A percentile compares a stretch with the other conserved stretches of the same genome.
These are phyloP conservation scores for Copidosoma aretas DNA, from an alignment of 2,888 invertebrate genomes.

Conservation along the genomic window DNA sequence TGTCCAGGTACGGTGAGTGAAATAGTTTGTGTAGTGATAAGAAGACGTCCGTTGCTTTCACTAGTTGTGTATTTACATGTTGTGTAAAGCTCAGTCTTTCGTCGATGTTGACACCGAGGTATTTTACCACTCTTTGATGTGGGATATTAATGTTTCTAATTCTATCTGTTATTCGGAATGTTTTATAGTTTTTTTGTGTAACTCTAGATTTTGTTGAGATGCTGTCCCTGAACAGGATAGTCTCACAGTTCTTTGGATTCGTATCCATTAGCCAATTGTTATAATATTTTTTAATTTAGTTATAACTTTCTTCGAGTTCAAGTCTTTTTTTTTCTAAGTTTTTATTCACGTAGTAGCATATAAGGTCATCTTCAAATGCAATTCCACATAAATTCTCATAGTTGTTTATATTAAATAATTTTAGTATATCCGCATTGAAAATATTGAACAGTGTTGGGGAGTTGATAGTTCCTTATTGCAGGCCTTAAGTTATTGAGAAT, in stretches of 20 bases:
- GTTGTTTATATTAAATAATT: conserved; percentile 34
- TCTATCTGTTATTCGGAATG: conserved; percentile 25
- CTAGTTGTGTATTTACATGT: background rate
- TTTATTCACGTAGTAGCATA: conserved; percentile 15
- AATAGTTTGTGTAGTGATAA: too few relatives aligned
- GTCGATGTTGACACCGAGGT: conserved; percentile 30
- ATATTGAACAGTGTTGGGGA: conserved; percentile 41
- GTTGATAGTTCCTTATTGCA: conserved; percentile 41
- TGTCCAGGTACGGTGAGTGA: too few relatives aligned
- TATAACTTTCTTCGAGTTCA: conserved; percentile 21
- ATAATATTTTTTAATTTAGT: conserved; percentile 27
- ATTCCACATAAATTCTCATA: conserved; percentile 3
- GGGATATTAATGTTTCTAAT: background rate
- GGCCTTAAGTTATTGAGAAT: conserved; percentile 27
- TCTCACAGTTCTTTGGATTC: too few relatives aligned
- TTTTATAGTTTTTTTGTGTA: conserved; percentile 3
- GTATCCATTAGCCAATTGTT: too few relatives aligned
- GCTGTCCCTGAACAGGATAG: too few relatives aligned
- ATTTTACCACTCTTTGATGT: conserved; percentile 25
- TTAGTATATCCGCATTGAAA: conserved; percentile 33
- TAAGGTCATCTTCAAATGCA: conserved; percentile 42
- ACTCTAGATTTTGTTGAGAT: conserved; percentile 3
- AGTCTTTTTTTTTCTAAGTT: background rate
- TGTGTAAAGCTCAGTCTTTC: conserved; percentile 7
- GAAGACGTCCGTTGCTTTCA: too few relatives aligned